Evolutionary conservation across 30 jellyfish, hydroid and myxozoan genomes (phyloP), one percentile per base, ranked within the genome.

Genomic region (Aurelia coerulea): DNA sequence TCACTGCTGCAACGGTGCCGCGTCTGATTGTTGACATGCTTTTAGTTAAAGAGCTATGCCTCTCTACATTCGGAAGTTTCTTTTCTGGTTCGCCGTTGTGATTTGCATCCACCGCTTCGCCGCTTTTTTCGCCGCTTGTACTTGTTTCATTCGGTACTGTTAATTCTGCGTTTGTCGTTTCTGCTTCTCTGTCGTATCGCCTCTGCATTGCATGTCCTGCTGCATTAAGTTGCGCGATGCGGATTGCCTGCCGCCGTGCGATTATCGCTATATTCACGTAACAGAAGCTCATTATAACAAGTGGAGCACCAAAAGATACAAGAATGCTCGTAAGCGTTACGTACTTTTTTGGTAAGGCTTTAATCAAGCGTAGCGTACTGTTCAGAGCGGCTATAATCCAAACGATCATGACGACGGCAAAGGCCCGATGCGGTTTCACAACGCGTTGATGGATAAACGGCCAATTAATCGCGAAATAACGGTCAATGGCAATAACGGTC

Each of bases 221-320:
- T 2, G 92, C 92, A 70, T 34, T 70, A 1, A 83, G 86, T 70
- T 83, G 63, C 11, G 92, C 92, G 74, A 83, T 83, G 82, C 92
- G 85, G 60, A 83, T 83, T 31, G 97, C 76, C 88, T 93, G 98
- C 62, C 86, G 75, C 29, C 95, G 84, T 6, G 98, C 98, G 56
- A 86, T 81, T n/a, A 76, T 71, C 14, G 97, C 97, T 63, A 93
- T 93, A 37, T 54, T 50, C 13, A 84, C 90, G 72, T 93, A 93
- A 68, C 97, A 76, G 58, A 50, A 78, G 17, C 82, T 56, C 98
- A 93, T 93, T 14, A 88, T 76, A 14, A 58, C 69, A 51, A 93
- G 76, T 1, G 98, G 98, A 2, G 76, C 37, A 2, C 79, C 96
- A 65, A 71, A 93, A 41, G 96, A 39, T 9, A 85, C 69, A 63